Conservation (phyloP, 2,888 invertebrate genomes). For the Lapara coniferarum region DNA sequence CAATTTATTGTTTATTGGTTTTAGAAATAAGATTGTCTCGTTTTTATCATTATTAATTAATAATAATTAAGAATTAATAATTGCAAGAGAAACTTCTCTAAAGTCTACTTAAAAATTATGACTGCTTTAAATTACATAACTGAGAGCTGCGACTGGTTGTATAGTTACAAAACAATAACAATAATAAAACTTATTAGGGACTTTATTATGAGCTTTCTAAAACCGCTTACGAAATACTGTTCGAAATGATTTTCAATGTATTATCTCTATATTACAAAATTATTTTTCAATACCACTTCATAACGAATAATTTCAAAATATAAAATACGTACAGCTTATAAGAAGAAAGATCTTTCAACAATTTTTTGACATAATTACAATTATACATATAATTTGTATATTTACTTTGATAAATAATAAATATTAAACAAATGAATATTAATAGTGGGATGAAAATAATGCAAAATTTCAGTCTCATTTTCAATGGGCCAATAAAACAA, state of each 20-base stretch:
- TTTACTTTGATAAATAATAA: too few relatives aligned
- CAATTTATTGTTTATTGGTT: slow-evolving; percentile 81
- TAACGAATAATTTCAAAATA: too few relatives aligned
- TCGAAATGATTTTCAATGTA: background rate
- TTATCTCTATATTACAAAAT: too few relatives aligned
- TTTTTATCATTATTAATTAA: slow-evolving; percentile 69
- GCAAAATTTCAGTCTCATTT: too few relatives aligned
- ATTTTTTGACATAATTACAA: too few relatives aligned
- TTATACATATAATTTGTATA: too few relatives aligned
- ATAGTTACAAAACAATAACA: slow-evolving; percentile 35
- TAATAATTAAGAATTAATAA: slow-evolving; percentile 74
- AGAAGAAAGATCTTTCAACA: too few relatives aligned
- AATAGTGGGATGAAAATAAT: too few relatives aligned
- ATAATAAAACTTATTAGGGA: background rate
- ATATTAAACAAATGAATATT: too few relatives aligned
- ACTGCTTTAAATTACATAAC: slow-evolving; percentile 61
- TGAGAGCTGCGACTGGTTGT: slow-evolving; percentile 55
- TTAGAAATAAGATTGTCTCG: slow-evolving; percentile 74
- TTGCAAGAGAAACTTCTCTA: slow-evolving; percentile 75
- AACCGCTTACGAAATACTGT: slow-evolving; percentile 18
- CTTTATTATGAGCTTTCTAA: background rate
- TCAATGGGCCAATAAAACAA: too few relatives aligned
- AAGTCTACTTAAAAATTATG: slow-evolving; percentile 75
- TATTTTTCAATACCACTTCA: too few relatives aligned
- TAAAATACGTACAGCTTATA: too few relatives aligned